Percentiles rank a stretch among this genome's conserved stretches.
phyloP scores from a whole-genome alignment of 1,140 invertebrate species.

The Gerris buenoi region DNA sequence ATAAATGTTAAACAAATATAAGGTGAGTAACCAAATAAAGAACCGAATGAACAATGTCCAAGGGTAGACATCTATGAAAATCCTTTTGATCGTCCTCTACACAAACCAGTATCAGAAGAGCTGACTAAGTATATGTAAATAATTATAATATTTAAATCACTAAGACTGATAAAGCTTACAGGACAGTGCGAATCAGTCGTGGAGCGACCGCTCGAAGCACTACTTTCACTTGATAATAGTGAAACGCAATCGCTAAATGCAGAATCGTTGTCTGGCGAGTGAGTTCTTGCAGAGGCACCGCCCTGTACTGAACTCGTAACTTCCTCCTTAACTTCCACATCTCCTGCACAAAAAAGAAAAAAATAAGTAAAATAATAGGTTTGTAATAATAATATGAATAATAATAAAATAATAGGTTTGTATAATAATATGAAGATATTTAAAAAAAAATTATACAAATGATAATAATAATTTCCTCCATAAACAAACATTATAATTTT shows the following conservation, averaged over 20 bases:
- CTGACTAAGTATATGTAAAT: background rate
- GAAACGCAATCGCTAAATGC: conserved; percentile 93
- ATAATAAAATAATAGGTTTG: no score
- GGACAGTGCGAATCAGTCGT: conserved; percentile 12
- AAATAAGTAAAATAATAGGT: background rate
- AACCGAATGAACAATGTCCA: no score
- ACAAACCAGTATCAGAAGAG: background rate
- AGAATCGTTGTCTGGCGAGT: conserved; percentile 91
- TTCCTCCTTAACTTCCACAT: background rate
- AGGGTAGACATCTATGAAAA: no score
- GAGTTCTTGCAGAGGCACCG: conserved; percentile 46
- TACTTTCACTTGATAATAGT: conserved; percentile 76
- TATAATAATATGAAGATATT: no score
- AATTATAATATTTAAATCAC: background rate
- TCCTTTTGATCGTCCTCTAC: background rate
- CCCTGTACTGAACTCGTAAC: background rate
- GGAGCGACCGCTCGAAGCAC: conserved; percentile 55
- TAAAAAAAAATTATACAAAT: no score
- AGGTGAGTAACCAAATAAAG: no score
- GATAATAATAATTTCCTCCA: no score
- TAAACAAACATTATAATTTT: no score
- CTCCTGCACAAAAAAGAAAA: background rate
- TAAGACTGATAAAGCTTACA: conserved; percentile 12
- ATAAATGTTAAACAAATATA: no score
- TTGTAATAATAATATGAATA: no score